A percentile compares a stretch with the other conserved stretches of the same genome.
phyloP scores from a whole-genome alignment of 2,888 invertebrate genomes.

The Terebella lapidaria region DNA sequence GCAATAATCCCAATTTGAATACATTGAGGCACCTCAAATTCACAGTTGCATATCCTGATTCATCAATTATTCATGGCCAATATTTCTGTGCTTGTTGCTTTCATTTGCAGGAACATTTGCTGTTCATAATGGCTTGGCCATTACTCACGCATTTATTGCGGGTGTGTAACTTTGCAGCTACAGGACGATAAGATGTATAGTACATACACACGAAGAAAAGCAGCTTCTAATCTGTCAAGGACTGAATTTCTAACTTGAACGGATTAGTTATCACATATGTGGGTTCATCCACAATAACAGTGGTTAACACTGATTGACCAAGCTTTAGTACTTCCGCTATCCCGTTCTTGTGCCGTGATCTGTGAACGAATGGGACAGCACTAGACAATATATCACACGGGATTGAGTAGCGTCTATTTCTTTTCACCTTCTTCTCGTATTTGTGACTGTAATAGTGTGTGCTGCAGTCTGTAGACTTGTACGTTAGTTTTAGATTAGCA shows the following conservation, averaged over 20 bases:
- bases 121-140: too few species aligned
- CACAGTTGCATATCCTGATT: too few species aligned
- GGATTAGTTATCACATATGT: background rate
- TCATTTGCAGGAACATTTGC: too few species aligned
- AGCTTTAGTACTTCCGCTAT: conserved; percentile 17
- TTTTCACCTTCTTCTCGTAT: conserved; percentile 9
- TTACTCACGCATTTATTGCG: too few species aligned
- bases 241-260: background rate
- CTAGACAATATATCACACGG: conserved; percentile 10
- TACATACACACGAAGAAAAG: too few species aligned
- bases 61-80: too few species aligned
- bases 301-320: conserved; percentile 7
- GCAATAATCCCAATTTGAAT: too few species aligned
- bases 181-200: too few species aligned
- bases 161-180: too few species aligned
- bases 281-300: background rate
- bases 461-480: conserved; percentile 14
- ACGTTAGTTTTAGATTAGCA: conserved; percentile 17
- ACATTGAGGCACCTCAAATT: too few species aligned
- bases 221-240: too few species aligned
- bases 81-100: too few species aligned
- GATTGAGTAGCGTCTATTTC: background rate
- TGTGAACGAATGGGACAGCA: conserved; percentile 19
- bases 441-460: conserved; percentile 24
- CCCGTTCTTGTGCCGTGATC: conserved; percentile 2